Conservation (phyloP, 2,113 vertebrate genomes). For the Stegostoma tigrinum region DNA sequence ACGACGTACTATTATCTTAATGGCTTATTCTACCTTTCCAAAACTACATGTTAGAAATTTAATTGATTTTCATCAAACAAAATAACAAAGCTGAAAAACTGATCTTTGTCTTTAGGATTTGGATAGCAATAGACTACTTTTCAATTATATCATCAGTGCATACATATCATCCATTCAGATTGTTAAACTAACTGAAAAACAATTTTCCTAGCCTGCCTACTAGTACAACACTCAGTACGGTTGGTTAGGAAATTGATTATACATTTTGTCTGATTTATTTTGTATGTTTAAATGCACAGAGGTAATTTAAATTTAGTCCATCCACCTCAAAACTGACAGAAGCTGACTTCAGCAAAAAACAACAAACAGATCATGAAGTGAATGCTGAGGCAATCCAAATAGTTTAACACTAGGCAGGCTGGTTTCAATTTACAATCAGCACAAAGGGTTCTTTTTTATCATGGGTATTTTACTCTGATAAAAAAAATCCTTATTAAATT, state of each 20-base stretch:
- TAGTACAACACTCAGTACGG: neutral
- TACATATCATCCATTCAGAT: neutral
- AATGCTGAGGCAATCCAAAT: neutral
- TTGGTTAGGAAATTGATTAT: neutral
- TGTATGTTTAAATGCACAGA: neutral
- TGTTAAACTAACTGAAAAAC: neutral
- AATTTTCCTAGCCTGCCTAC: neutral
- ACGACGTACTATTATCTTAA: neutral
- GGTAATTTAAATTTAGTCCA: neutral
- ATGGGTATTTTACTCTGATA: neutral
- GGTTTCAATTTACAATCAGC: neutral
- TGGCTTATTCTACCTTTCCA: neutral
- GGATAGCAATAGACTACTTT: neutral
- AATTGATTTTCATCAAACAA: neutral
- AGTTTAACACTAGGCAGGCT: neutral
- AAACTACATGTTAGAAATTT: neutral
- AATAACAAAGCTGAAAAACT: neutral
- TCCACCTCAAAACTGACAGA: neutral
- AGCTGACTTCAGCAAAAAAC: neutral
- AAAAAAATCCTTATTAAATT: neutral
- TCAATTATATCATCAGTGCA: neutral
- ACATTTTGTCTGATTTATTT: neutral
- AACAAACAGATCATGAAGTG: neutral
- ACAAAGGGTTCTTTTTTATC: neutral
- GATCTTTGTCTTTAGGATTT: neutral